Evolutionary conservation across 2,113 vertebrate genomes (phyloP).

Genomic region (Oceanites oceanicus): DNA sequence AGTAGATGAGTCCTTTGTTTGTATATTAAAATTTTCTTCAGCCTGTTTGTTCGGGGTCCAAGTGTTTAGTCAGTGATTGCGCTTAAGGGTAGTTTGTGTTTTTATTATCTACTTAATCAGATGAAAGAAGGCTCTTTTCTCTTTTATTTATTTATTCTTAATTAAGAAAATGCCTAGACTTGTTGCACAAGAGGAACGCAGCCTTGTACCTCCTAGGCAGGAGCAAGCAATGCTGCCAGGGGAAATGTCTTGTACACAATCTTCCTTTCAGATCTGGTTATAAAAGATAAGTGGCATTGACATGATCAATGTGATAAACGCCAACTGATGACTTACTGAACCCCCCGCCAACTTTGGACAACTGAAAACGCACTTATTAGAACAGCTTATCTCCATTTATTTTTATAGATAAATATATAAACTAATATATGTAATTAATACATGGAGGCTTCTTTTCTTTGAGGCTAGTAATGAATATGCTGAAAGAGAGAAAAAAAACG

Average conservation of each 20-base stretch:
- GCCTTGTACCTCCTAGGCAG: background rate
- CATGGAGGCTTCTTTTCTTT: background rate
- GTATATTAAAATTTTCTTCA: slow-evolving; percentile 1
- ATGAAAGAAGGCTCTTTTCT: background rate
- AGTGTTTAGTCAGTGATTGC: background rate
- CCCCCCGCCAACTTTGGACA: background rate
- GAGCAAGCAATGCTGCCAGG: background rate
- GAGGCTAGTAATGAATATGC: background rate
- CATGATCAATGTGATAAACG: background rate
- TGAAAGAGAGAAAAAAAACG: background rate
- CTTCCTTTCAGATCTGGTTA: background rate
- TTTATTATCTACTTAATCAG: background rate
- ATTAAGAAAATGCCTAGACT: background rate
- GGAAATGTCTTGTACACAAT: background rate
- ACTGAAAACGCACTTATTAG: background rate
- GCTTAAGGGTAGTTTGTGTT: background rate
- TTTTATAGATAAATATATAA: background rate
- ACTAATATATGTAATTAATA: background rate
- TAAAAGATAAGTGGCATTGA: background rate
- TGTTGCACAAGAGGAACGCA: background rate
- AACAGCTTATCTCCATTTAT: background rate
- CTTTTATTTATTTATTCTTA: background rate
- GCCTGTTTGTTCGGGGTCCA: background rate
- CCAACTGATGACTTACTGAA: background rate
- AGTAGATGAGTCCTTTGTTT: background rate